phyloP scores from a whole-genome alignment of 2,113 vertebrate species.

The Pachycephala philippinensis region DNA sequence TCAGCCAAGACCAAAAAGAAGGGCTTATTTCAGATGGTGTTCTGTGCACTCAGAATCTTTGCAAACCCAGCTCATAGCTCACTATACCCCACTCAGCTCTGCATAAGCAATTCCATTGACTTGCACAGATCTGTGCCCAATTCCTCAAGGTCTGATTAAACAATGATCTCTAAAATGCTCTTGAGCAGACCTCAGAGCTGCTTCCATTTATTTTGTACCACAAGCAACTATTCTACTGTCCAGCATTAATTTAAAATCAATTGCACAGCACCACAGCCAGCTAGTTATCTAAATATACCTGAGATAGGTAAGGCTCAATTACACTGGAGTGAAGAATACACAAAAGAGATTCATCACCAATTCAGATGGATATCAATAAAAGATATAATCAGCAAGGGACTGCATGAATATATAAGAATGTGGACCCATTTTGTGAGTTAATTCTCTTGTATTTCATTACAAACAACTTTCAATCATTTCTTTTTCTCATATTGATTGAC shows the following conservation, averaged over 20 bases:
- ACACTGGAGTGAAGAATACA: background rate
- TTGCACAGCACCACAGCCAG: background rate
- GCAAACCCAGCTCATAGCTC: background rate
- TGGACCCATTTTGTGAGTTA: background rate
- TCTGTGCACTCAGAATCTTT: background rate
- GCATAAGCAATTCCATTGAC: background rate
- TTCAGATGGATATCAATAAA: background rate
- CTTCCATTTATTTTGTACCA: background rate
- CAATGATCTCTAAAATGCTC: background rate
- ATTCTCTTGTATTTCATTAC: background rate
- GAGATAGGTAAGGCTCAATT: background rate
- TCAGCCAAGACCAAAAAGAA: background rate
- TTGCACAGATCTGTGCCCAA: background rate
- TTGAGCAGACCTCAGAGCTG: background rate
- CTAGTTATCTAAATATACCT: background rate
- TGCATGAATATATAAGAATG: background rate
- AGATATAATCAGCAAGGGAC: background rate
- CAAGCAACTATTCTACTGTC: background rate
- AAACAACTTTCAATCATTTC: background rate
- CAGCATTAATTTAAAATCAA: slow-evolving; percentile 4
- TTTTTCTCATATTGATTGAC: background rate
- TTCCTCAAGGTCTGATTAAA: background rate
- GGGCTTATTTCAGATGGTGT: background rate
- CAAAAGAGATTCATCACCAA: background rate
- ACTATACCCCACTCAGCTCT: background rate